Evolutionary conservation across 2,797 vertebrate genomes (phyloP).

Genomic region (Acrossocheilus wenchowensis): DNA sequence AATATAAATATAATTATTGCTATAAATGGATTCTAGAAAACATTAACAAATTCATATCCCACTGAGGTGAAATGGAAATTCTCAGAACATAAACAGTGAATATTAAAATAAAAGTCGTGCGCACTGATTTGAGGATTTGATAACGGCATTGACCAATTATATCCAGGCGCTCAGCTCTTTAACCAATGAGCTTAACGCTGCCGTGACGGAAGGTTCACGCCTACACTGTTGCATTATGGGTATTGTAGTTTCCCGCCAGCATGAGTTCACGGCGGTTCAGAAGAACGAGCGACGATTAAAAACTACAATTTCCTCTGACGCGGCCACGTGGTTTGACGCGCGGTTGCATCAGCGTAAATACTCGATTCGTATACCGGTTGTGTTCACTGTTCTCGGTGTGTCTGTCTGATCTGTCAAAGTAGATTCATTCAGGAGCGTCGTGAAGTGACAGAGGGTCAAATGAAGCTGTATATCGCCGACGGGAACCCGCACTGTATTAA

Average conservation of each 20-base stretch:
- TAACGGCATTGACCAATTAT: constrained; percentile 12
- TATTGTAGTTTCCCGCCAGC: constrained; percentile 52
- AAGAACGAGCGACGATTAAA: background rate
- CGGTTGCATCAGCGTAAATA: constrained; percentile 66
- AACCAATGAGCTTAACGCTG: constrained; percentile 50
- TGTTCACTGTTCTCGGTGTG: background rate
- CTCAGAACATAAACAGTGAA: background rate
- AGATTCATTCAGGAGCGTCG: background rate
- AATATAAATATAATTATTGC: no score
- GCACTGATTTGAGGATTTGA: background rate
- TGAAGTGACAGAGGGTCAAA: constrained; percentile 59
- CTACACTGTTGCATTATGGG: constrained; percentile 8
- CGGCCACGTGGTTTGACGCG: constrained; percentile 29
- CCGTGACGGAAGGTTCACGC: background rate
- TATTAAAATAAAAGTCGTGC: background rate
- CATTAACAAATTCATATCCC: background rate
- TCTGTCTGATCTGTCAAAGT: background rate
- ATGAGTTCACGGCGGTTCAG: fast-evolving
- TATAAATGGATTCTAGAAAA: background rate
- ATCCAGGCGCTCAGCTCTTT: background rate
- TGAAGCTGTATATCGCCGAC: constrained; percentile 85
- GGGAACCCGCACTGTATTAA: constrained; percentile 87
- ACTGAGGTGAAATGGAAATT: background rate
- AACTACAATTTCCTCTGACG: constrained; percentile 63
- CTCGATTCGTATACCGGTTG: constrained; percentile 27